These are phyloP conservation scores for Hyperoplus lanceolatus DNA, from an alignment of 2,797 vertebrate genomes.

Conservation along the genomic window DNA sequence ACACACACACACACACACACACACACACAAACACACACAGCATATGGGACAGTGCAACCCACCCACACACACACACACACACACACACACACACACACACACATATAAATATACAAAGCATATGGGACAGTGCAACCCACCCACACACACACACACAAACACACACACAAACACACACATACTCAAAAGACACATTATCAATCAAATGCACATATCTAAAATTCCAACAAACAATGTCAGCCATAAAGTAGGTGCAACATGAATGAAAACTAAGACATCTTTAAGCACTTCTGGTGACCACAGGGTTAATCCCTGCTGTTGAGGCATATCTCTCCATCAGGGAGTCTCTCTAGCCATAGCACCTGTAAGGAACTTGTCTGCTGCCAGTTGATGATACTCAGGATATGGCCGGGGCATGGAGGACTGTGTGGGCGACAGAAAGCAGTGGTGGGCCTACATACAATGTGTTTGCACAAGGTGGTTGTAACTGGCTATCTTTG, in stretches of 20 bases:
- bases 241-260: slow-evolving; percentile 34
- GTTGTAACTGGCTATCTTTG: slow-evolving; percentile 5
- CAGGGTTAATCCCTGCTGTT: slow-evolving; percentile 48
- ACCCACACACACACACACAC: slow-evolving; percentile 29
- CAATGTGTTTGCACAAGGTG: slow-evolving; percentile 13
- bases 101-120: too few species aligned
- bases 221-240: slow-evolving; percentile 47
- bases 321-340: slow-evolving; percentile 36
- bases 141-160: slow-evolving; percentile 34
- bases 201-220: slow-evolving; percentile 42
- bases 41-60: slow-evolving; percentile 3
- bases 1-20: slow-evolving; percentile 49
- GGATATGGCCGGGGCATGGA: slow-evolving; percentile 40
- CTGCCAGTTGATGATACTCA: slow-evolving; percentile 35
- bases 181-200: slow-evolving; percentile 43
- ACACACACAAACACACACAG: slow-evolving; percentile 35
- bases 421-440: slow-evolving; percentile 43
- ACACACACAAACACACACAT: slow-evolving; percentile 36
- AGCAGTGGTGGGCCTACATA: slow-evolving; percentile 23
- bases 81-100: slow-evolving; percentile 40
- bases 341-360: slow-evolving; percentile 38
- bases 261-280: slow-evolving; percentile 38
- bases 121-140: too few species aligned
- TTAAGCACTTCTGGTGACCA: slow-evolving; percentile 45
- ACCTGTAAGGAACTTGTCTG: slow-evolving; percentile 59